Percentiles rank a stretch among this genome's conserved stretches.
Evolutionary conservation across 2,888 invertebrate species (phyloP).

Genomic region (Perizoma flavofasciatum): DNA sequence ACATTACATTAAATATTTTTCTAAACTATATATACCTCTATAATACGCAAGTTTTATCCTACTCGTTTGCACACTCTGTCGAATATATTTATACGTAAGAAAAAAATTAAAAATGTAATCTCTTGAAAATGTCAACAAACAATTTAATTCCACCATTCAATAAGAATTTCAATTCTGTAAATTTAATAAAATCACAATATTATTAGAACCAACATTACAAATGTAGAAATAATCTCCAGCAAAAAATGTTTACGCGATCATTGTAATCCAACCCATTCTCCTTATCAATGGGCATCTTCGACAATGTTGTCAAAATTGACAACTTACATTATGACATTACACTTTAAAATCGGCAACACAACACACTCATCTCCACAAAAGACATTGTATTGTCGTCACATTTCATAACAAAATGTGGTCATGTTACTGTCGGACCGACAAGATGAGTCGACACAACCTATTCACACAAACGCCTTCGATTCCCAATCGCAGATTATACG

Average conservation of each 20-base stretch:
- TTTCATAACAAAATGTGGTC: conserved; percentile 51
- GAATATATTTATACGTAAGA: no score
- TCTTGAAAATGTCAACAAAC: no score
- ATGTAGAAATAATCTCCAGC: not conserved
- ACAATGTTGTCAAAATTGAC: conserved; percentile 29
- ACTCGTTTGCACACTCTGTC: no score
- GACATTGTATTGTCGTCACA: conserved; percentile 44
- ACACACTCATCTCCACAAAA: conserved; percentile 37
- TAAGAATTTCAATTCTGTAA: no score
- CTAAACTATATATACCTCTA: no score
- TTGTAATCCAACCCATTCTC: conserved; percentile 24
- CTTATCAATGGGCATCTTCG: conserved; percentile 27
- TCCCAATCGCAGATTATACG: conserved; percentile 32
- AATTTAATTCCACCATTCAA: no score
- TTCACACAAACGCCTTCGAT: conserved; percentile 33
- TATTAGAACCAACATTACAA: not conserved
- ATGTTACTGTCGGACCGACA: conserved; percentile 27
- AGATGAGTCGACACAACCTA: conserved; percentile 47
- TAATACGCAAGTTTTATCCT: no score
- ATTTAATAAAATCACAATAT: no score
- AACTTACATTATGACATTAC: conserved; percentile 25
- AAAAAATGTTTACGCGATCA: conserved; percentile 15
- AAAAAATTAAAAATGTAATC: no score
- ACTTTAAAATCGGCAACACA: conserved; percentile 24
- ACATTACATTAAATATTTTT: no score